Percentiles rank a stretch among this genome's conserved stretches.
Conservation (phyloP, 2,113 vertebrate species). For the Heterotis niloticus region DNA sequence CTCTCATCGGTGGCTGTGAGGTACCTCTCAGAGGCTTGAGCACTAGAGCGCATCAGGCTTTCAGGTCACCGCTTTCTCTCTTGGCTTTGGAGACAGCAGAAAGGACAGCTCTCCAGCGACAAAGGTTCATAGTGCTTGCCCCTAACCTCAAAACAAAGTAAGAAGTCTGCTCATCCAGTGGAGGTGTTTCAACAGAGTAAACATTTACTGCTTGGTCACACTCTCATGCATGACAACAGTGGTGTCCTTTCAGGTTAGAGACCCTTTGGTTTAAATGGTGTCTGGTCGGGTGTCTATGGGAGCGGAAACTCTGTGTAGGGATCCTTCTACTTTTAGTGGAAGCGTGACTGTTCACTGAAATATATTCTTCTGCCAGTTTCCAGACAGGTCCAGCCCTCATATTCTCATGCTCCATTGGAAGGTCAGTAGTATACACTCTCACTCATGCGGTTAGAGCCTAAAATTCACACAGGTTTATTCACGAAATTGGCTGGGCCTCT, state of each 20-base stretch:
- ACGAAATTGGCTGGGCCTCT: no score
- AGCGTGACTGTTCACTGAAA: no score
- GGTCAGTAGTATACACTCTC: no score
- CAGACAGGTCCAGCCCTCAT: no score
- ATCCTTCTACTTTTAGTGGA: not conserved
- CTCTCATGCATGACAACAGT: not conserved
- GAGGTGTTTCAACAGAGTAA: not conserved
- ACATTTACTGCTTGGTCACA: not conserved
- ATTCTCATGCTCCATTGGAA: no score
- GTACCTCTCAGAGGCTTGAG: not conserved
- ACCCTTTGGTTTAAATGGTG: no score
- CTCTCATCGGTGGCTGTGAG: not conserved
- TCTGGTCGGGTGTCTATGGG: no score
- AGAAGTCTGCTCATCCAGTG: not conserved
- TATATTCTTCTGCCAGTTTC: no score
- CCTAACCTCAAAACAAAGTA: not conserved
- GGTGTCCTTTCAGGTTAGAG: no score
- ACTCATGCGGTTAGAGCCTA: no score
- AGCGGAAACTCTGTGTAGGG: not conserved
- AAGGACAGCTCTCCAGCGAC: not conserved
- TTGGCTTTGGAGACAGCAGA: not conserved
- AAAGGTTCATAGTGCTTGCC: not conserved
- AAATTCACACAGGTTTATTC: no score
- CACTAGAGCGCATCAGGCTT: not conserved
- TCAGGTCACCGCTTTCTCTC: not conserved